Evolutionary conservation across 1,140 invertebrate species (phyloP), one percentile per base, ranked within the genome.

Genomic region (Tigriopus japonicus): DNA sequence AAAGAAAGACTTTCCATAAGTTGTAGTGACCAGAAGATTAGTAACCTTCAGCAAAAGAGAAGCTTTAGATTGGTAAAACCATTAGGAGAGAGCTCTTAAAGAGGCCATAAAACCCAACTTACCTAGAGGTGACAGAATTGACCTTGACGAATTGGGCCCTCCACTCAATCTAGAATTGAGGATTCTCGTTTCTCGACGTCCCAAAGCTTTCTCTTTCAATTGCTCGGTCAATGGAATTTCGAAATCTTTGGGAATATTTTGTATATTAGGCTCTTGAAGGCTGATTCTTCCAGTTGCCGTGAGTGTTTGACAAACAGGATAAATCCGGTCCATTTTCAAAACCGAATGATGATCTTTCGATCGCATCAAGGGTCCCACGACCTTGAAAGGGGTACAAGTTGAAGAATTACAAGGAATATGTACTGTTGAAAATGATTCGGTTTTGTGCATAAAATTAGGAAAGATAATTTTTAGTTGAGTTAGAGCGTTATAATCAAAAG

Each of bases 221-320:
- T 9, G 28, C 9, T 35, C 28, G 3, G 28, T 35, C 9, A 19
- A 23, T 23, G 43, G 55, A 28, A 78, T 69, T 10, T 76, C 71
- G 73, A 96, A 95, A 69, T 91, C 84, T 67, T 85, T 83, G 0
- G 91, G 87, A 28, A 96, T 80, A 71, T 81, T 87, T 72, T 97
- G 93, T 14, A 98, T 71, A 74, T 92, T 95, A 10, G 93, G 93
- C 69, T 93, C 87, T 28, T 82, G 77, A 85, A 97, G 90, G 23
- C 83, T 81, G 55, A 98, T 81, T 65, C 94, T 76, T 12, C 93
- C 93, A 14, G 93, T 97, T 13, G 82, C 77, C 23, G 87, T 91
- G 67, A 80, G 81, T 49, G 80, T 81, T 56, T 85, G 79, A 69
- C 83, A 87, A 15, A 76, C 76, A 1, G 86, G 81, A 70, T 81